Evolutionary conservation across 2,797 vertebrate species (phyloP).

Genomic region (Brotula barbata): DNA sequence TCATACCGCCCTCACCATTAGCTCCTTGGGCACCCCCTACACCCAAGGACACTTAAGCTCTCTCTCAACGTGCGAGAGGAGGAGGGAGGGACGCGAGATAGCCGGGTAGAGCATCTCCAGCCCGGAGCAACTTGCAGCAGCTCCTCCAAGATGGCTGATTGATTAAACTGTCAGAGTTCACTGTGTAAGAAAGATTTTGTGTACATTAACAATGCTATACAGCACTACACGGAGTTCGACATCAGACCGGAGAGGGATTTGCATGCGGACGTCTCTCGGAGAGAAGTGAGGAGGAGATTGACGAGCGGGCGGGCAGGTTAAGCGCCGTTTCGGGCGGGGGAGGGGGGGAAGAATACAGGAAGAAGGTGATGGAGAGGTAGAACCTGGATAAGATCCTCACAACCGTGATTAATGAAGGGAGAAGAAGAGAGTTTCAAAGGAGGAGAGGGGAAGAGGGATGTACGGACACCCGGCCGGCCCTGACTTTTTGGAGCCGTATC

Average conservation of each 20-base stretch:
- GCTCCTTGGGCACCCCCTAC: conserved; percentile 77
- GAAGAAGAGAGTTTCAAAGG: conserved; percentile 18
- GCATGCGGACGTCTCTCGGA: conserved; percentile 14
- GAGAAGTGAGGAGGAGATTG: conserved; percentile 25
- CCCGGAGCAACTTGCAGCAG: conserved; percentile 26
- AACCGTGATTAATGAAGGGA: conserved; percentile 34
- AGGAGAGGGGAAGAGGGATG: conserved; percentile 22
- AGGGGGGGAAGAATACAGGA: conserved; percentile 33
- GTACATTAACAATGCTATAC: background rate
- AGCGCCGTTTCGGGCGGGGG: conserved; percentile 42
- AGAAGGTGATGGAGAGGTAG: conserved; percentile 19
- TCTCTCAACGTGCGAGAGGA: conserved; percentile 58
- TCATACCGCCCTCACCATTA: conserved; percentile 79
- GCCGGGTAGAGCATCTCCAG: conserved; percentile 30
- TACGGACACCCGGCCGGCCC: conserved; percentile 45
- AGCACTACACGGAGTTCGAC: background rate
- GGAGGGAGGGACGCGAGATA: conserved; percentile 24
- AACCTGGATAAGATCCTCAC: conserved; percentile 23
- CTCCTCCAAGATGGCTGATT: conserved; percentile 18
- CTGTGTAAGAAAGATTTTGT: conserved; percentile 19
- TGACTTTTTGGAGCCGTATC: conserved; percentile 60
- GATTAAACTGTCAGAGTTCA: conserved; percentile 47
- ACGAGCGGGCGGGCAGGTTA: conserved; percentile 12
- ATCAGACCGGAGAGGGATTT: conserved; percentile 30
- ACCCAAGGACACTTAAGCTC: conserved; percentile 80